These are phyloP conservation scores for Drosophila austrosaltans DNA, from an alignment of 2,888 invertebrate genomes.

Conservation along the genomic window DNA sequence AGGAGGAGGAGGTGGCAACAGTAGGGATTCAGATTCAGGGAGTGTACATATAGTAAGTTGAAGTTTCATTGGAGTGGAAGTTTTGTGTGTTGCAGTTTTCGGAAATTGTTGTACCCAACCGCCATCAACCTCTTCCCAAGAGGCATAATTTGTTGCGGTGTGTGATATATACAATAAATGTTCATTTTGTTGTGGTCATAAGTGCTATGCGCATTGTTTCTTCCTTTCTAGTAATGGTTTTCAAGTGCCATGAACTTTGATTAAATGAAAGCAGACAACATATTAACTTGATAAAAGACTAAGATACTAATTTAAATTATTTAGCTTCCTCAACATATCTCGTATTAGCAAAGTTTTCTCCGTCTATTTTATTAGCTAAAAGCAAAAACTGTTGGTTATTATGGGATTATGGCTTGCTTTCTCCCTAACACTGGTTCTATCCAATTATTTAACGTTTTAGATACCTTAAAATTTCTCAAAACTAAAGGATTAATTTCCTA, in stretches of 20 bases:
- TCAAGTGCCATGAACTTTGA: constrained; percentile 6
- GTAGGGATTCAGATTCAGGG: constrained; percentile 9
- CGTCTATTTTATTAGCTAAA: no score
- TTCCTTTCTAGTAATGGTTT: background rate
- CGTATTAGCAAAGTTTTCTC: no score
- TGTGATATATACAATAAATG: constrained; percentile 26
- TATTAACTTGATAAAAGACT: background rate
- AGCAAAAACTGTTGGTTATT: no score
- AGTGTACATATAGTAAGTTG: constrained; percentile 34
- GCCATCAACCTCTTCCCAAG: constrained; percentile 4
- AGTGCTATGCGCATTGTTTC: constrained; percentile 4
- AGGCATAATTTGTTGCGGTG: constrained; percentile 15
- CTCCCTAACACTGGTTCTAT: no score
- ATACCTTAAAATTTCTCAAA: no score
- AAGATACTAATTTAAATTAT: no score
- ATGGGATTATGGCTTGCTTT: no score
- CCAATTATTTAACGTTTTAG: no score
- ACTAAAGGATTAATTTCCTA: background rate
- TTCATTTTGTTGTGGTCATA: constrained; percentile 10
- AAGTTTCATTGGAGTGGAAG: constrained; percentile 53
- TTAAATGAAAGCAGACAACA: background rate
- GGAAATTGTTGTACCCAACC: constrained; percentile 21
- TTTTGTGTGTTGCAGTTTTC: constrained; percentile 48
- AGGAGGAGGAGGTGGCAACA: background rate
- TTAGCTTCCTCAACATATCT: no score